Evolutionary conservation across 2,113 vertebrate genomes (phyloP).

Genomic region (Brachypteracias leptosomus): DNA sequence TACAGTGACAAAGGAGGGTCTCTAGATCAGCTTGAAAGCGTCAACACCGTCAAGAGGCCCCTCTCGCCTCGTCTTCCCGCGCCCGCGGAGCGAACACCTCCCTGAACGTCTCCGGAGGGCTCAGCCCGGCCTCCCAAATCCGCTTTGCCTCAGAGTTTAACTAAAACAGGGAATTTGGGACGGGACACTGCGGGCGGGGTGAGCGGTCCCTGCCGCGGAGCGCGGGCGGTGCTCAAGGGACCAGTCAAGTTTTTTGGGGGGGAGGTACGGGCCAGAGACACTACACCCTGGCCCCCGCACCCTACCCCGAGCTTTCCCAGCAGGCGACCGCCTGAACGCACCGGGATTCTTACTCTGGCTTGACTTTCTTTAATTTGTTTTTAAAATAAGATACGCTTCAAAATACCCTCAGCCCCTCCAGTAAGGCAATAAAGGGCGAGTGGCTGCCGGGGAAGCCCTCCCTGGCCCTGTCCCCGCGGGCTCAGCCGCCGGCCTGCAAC

Average conservation of each 20-base stretch:
- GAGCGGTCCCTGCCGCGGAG: neutral
- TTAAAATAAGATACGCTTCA: neutral
- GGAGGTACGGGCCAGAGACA: neutral
- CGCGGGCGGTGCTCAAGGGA: too few relatives aligned
- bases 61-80: neutral
- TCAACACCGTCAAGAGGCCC: neutral
- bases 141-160: neutral
- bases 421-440: neutral
- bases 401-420: neutral
- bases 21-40: neutral
- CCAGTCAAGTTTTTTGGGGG: neutral
- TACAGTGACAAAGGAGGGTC: slow-evolving; percentile 59
- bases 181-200: neutral
- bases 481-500: neutral
- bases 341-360: neutral
- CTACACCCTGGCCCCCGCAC: neutral
- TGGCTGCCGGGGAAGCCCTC: neutral
- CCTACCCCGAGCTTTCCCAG: neutral
- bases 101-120: too few relatives aligned
- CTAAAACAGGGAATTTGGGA: neutral
- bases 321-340: neutral
- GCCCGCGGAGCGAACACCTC: neutral
- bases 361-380: neutral
- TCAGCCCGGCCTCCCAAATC: neutral
- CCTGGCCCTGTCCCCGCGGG: neutral